A percentile compares a stretch with the other conserved stretches of the same genome.
phyloP scores from a whole-genome alignment of 2,113 vertebrate genomes.

The Ceyx melanurus region DNA sequence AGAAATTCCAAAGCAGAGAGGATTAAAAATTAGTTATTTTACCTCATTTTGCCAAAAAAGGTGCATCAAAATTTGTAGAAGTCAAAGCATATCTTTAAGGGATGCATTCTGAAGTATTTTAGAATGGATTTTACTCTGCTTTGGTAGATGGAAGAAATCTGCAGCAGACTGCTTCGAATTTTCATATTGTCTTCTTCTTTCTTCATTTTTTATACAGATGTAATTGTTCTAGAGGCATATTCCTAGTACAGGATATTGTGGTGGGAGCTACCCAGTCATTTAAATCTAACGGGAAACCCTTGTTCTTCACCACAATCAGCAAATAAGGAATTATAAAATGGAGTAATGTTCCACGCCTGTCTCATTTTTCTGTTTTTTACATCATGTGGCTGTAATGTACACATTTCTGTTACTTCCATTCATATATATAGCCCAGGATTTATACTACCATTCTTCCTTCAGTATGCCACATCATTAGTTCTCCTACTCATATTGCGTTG shows the following conservation, averaged over 20 bases:
- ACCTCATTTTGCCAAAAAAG: background rate
- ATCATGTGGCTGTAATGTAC: background rate
- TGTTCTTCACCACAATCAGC: background rate
- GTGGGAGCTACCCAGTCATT: background rate
- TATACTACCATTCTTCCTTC: background rate
- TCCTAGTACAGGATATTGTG: rapidly evolving
- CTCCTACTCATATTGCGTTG: background rate
- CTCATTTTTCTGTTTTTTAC: background rate
- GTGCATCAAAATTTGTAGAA: background rate
- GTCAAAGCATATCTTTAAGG: background rate
- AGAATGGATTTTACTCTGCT: background rate
- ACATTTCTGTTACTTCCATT: background rate
- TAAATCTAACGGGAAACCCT: background rate
- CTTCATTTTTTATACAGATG: background rate
- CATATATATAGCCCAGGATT: background rate
- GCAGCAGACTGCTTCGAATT: background rate
- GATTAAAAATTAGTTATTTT: background rate
- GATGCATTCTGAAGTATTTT: background rate
- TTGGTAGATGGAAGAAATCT: background rate
- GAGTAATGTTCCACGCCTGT: background rate
- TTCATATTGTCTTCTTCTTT: background rate
- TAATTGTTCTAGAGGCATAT: background rate
- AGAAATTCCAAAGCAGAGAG: background rate
- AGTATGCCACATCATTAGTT: background rate
- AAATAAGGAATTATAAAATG: background rate